Evolutionary conservation across 1,140 invertebrate species (phyloP).

Genomic region (Holcopasites calliopsidis): DNA sequence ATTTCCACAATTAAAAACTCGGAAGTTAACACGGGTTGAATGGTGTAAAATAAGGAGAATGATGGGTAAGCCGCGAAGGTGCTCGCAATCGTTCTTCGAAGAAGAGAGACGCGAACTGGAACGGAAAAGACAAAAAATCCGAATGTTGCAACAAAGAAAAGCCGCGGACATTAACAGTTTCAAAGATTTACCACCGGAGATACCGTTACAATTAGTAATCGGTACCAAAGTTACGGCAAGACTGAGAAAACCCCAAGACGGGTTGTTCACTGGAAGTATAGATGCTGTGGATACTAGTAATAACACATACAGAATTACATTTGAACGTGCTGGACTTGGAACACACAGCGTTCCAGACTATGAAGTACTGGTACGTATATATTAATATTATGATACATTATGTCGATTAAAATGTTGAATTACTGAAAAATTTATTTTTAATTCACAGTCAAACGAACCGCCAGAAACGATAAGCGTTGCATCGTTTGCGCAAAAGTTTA

Average conservation of each 20-base stretch:
- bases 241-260: constrained; percentile 95
- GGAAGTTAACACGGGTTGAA: constrained; percentile 92
- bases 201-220: constrained; percentile 96
- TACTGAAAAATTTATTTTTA: constrained; percentile 35
- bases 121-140: constrained; percentile 94
- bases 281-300: constrained; percentile 98
- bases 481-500: constrained; percentile 90
- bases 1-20: constrained; percentile 94
- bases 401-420: neutral
- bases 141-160: constrained; percentile 96
- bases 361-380: constrained; percentile 89
- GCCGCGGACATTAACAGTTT: constrained; percentile 87
- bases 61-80: constrained; percentile 98
- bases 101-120: constrained; percentile 96
- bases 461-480: constrained; percentile 94
- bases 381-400: neutral
- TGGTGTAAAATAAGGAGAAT: constrained; percentile 97
- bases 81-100: constrained; percentile 96
- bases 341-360: constrained; percentile 98
- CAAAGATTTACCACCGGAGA: constrained; percentile 97
- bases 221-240: constrained; percentile 97
- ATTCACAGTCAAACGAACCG: constrained; percentile 88
- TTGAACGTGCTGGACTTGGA: constrained; percentile 95
- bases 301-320: constrained; percentile 98
- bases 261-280: constrained; percentile 96